Conservation (phyloP, 2,888 invertebrate species). For the Parapristionchus giblindavisi region DNA sequence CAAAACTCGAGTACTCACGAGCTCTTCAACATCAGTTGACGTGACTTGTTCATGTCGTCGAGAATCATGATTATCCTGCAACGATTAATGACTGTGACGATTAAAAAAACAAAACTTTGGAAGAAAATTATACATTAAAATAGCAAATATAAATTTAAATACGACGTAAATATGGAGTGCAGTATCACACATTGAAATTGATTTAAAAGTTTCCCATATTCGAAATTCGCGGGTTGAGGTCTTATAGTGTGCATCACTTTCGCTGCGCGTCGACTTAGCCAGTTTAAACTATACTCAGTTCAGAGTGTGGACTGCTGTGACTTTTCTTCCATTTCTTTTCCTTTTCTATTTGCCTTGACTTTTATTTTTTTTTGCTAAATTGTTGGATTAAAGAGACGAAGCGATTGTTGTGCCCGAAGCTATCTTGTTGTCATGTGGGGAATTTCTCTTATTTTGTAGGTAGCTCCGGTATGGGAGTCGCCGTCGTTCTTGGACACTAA, state of each 20-base stretch:
- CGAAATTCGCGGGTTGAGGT: neutral
- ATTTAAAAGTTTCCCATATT: neutral
- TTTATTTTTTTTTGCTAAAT: neutral
- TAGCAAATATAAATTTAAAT: neutral
- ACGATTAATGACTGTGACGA: no score
- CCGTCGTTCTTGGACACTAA: conserved; percentile 34
- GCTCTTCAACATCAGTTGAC: conserved; percentile 45
- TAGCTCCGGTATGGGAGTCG: conserved; percentile 32
- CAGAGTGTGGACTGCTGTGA: neutral
- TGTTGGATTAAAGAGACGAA: neutral
- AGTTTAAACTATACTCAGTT: neutral
- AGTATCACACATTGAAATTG: conserved; percentile 3
- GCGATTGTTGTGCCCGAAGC: neutral
- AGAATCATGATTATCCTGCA: no score
- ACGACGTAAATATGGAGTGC: neutral
- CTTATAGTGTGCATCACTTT: neutral
- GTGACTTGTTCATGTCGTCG: conserved; percentile 43
- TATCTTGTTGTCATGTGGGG: no score
- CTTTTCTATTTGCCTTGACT: neutral
- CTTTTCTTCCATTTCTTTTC: neutral
- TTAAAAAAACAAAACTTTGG: no score
- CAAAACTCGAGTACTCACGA: conserved; percentile 19
- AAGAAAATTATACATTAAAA: no score
- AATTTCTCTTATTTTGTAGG: conserved; percentile 6
- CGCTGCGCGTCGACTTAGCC: neutral